Base-by-base conservation (phyloP, 2,888 invertebrate genomes). In the Osmoderma eremita region DNA sequence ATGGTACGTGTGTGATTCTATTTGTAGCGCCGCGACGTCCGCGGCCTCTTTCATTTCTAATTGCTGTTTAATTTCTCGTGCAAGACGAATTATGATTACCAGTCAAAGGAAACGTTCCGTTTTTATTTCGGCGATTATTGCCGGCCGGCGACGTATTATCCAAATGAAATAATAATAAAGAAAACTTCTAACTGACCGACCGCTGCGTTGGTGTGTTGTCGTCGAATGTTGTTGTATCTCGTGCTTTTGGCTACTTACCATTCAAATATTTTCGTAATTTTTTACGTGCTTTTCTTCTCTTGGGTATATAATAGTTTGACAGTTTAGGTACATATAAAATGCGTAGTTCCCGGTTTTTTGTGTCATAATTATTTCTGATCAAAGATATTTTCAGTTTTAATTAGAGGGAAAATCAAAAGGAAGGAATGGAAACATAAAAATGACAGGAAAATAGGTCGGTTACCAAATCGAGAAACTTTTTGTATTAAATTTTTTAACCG, bases 41-140 rank as follows among this genome's bases (percentile, higher is more conserved):
- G 71, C 72, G 70, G 71, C 69, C 67, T 69, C 72, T 72, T 71
- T 72, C 71, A 72, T 70, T 71, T 69, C 71, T 71, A 72, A 73
- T 73, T 73, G 71, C 72, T 70, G 72, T 68, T 73, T 71, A 73
- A 73, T 73, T 70, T 71, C 71, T 69, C 72, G 71, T 70, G 72
- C 71, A 68, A 70, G 70, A 61, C 58, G 58, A 61, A 61, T 61
- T 61, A 61, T 61, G 58, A 61, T 61, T 61, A 45, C 69, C 65
- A 66, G 69, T 61, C 58, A 61, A 61, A 61, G 58, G 58, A 61
- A 61, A 61, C 45, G 58, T 61, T 22, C 58, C 58, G 45, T 61
- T 61, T 61, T 61, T 61, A 61, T 61, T 61, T 61, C 30, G 58
- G 58, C 18, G 58, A 61, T 61, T 61, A 61, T 61, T 61, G 18